Evolutionary conservation across 92 coral and sea anemone species (phyloP).

Genomic region (Zoanthus sansibaricus): DNA sequence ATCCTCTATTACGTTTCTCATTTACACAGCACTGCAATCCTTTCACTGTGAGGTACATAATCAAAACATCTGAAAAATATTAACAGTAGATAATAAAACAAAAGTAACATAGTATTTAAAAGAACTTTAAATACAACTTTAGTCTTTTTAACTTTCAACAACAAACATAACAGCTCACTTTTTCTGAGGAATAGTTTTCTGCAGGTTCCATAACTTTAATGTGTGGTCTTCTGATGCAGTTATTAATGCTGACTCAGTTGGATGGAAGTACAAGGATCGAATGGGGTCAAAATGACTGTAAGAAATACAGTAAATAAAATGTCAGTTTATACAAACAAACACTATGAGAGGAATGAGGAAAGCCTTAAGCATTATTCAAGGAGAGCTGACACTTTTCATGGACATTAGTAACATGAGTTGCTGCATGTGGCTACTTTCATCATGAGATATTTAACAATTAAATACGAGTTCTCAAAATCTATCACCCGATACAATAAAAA

Average conservation of each 20-base stretch:
- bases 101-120: not conserved
- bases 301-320: not conserved
- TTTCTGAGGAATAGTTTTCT: constrained; percentile 94
- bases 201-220: constrained; percentile 93
- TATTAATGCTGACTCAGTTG: constrained; percentile 88
- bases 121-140: not conserved
- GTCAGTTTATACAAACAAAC: not conserved
- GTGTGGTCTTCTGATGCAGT: constrained; percentile 99
- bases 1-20: too few species aligned
- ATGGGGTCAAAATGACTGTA: constrained; percentile 96
- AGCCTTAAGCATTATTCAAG: not conserved
- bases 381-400: not conserved
- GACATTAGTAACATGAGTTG: too few species aligned
- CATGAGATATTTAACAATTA: too few species aligned
- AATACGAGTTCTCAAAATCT: too few species aligned
- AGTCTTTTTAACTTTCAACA: too few species aligned
- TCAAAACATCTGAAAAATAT: too few species aligned
- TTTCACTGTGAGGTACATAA: too few species aligned
- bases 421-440: too few species aligned
- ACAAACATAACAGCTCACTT: constrained; percentile 65
- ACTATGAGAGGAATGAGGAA: too few species aligned
- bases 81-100: too few species aligned
- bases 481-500: too few species aligned
- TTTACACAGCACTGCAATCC: too few species aligned
- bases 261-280: constrained; percentile 91